Evolutionary conservation across 2,888 invertebrate genomes (phyloP).

Genomic region (Hydraecia micacea): DNA sequence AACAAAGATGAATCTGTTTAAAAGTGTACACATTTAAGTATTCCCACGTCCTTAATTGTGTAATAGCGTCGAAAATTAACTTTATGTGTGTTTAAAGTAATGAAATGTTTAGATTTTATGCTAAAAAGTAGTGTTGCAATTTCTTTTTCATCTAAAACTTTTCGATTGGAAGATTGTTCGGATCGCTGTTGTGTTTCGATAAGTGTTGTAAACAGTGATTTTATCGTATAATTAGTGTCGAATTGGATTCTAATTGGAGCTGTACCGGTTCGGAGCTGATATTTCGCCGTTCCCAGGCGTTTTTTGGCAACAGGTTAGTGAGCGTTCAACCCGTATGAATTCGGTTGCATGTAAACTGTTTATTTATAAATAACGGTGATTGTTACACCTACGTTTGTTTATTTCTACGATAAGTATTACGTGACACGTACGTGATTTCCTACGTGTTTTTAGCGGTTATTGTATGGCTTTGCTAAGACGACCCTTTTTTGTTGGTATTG

Average conservation of each 20-base stretch:
- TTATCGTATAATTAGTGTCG: slow-evolving; percentile 71
- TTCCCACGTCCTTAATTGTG: slow-evolving; percentile 64
- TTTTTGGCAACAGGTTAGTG: slow-evolving; percentile 67
- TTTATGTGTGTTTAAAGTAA: slow-evolving; percentile 52
- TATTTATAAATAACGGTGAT: slow-evolving; percentile 55
- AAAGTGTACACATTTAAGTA: slow-evolving; percentile 67
- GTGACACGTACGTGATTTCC: no score
- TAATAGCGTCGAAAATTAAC: slow-evolving; percentile 57
- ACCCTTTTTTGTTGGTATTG: not conserved
- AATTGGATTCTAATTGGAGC: slow-evolving; percentile 78
- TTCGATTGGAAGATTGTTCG: slow-evolving; percentile 59
- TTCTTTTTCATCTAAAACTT: slow-evolving; percentile 65
- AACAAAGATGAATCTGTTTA: slow-evolving; percentile 74
- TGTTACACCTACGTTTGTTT: slow-evolving; percentile 30
- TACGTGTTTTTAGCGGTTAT: no score
- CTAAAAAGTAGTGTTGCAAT: slow-evolving; percentile 72
- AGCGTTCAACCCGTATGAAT: slow-evolving; percentile 48
- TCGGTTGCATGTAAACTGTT: slow-evolving; percentile 50
- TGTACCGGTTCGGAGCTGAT: slow-evolving; percentile 61
- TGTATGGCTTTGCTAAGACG: not conserved
- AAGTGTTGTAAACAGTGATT: slow-evolving; percentile 73
- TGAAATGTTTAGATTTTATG: slow-evolving; percentile 52
- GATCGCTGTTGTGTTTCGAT: slow-evolving; percentile 63
- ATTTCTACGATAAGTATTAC: slow-evolving; percentile 25
- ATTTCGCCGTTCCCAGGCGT: slow-evolving; percentile 64